A percentile compares a stretch with the other conserved stretches of the same genome.
Evolutionary conservation across 2,888 invertebrate species (phyloP).

Genomic region (Achlya flavicornis): DNA sequence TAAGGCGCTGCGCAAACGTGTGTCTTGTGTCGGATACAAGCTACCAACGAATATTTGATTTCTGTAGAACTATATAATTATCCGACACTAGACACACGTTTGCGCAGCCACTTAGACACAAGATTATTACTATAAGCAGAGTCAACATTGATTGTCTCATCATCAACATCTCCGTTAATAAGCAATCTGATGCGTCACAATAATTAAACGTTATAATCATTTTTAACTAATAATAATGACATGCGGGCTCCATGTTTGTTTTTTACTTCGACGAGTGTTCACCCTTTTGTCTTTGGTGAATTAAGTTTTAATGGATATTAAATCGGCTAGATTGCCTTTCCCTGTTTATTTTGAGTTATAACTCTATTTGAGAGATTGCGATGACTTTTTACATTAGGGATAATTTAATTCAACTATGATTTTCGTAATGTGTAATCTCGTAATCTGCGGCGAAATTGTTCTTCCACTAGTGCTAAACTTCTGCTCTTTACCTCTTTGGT

Average conservation of each 20-base stretch:
- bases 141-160: slow-evolving; percentile 62
- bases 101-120: too few species aligned
- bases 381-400: neutral
- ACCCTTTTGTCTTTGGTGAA: slow-evolving; percentile 59
- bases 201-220: slow-evolving; percentile 77
- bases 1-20: too few species aligned
- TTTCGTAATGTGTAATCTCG: too few species aligned
- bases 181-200: slow-evolving; percentile 76
- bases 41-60: too few species aligned
- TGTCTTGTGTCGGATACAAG: too few species aligned
- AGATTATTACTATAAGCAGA: slow-evolving; percentile 12
- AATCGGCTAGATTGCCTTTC: slow-evolving; percentile 8
- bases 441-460: too few species aligned
- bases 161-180: slow-evolving; percentile 62
- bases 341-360: slow-evolving; percentile 8
- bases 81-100: too few species aligned
- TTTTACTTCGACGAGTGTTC: slow-evolving; percentile 63
- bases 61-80: too few species aligned
- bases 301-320: slow-evolving; percentile 7
- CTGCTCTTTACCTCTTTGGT: too few species aligned
- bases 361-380: slow-evolving; percentile 9
- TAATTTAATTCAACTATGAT: neutral
- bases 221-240: slow-evolving; percentile 79
- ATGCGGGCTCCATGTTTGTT: slow-evolving; percentile 71
- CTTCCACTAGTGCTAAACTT: too few species aligned